Evolutionary conservation across 1,140 invertebrate genomes (phyloP).

Genomic region (Trigoniulus corallinus): DNA sequence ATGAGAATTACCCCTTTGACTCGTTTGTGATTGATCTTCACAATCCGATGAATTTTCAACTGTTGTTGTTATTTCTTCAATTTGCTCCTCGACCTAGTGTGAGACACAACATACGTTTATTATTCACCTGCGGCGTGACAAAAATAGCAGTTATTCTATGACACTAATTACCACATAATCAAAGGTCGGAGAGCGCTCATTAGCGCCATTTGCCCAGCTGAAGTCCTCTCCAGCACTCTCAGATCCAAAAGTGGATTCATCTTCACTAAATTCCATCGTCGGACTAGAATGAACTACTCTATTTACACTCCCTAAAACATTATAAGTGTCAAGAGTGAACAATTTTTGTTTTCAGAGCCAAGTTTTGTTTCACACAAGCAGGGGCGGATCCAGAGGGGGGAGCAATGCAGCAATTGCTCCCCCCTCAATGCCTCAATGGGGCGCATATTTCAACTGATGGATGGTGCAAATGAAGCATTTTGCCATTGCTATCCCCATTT

Average conservation of each 20-base stretch:
- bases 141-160: not conserved
- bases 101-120: not conserved
- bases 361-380: too few species aligned
- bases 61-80: slow-evolving; percentile 20
- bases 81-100: slow-evolving; percentile 38
- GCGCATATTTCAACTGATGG: too few species aligned
- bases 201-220: slow-evolving; percentile 1
- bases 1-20: too few species aligned
- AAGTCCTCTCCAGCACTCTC: slow-evolving; percentile 7
- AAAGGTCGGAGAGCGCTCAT: not conserved
- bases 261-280: not conserved
- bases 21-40: too few species aligned
- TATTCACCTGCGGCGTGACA: not conserved
- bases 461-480: too few species aligned
- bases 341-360: too few species aligned
- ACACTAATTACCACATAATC: slow-evolving; percentile 1
- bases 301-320: not conserved
- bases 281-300: not conserved
- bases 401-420: too few species aligned
- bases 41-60: too few species aligned
- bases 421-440: too few species aligned
- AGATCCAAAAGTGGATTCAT: not conserved
- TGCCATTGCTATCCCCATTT: too few species aligned
- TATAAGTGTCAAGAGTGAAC: not conserved
- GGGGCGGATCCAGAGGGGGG: too few species aligned